Percentiles rank a stretch among this genome's conserved stretches.
phyloP scores from a whole-genome alignment of 2,113 vertebrate genomes.

The Rhizomys pruinosus region DNA sequence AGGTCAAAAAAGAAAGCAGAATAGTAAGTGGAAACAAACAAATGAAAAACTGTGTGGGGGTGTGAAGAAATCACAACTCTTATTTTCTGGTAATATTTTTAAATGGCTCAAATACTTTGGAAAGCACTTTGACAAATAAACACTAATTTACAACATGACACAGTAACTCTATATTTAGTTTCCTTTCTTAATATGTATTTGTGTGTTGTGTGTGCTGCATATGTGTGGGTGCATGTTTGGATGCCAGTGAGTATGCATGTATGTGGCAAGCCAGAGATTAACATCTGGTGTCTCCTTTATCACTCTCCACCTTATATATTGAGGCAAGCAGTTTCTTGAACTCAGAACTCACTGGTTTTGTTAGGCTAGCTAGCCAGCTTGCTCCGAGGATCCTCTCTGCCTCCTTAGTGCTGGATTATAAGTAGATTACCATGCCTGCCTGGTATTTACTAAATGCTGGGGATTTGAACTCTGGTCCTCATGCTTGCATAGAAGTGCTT shows the following conservation, averaged over 20 bases:
- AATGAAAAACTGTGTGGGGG: not conserved
- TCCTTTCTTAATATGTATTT: not conserved
- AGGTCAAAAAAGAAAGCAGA: not conserved
- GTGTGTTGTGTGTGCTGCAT: not conserved
- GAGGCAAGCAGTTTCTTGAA: not conserved
- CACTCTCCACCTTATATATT: not conserved
- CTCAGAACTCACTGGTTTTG: not conserved
- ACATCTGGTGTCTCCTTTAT: not conserved
- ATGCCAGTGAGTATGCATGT: not conserved
- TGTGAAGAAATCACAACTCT: slow-evolving; percentile 34
- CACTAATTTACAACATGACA: not conserved
- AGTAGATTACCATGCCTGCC: not conserved
- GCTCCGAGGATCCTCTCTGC: not conserved
- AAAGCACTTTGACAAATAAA: slow-evolving; percentile 7
- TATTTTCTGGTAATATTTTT: not conserved
- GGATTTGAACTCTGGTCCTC: not conserved
- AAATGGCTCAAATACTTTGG: not conserved
- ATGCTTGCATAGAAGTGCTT: not conserved
- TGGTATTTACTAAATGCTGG: not conserved
- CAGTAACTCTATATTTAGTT: not conserved
- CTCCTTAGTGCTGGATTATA: not conserved
- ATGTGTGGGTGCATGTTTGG: not conserved
- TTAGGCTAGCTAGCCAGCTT: not conserved
- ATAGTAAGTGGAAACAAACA: not conserved
- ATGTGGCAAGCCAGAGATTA: not conserved